Base-by-base conservation (phyloP, 2,113 vertebrate species). In the Sylvicapra grimmia region DNA sequence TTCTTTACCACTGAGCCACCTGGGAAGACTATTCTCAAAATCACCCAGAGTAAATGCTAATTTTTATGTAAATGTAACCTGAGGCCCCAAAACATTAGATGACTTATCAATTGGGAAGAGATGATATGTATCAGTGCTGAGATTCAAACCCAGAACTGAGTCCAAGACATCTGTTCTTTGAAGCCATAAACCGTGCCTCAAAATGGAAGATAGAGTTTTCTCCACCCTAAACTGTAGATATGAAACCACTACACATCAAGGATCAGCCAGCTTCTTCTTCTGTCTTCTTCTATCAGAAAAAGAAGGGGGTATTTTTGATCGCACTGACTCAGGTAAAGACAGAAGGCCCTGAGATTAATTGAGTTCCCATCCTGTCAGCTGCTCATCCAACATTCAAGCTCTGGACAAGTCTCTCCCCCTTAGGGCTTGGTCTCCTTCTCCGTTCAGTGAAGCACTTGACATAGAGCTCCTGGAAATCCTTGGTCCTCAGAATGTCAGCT, bases 281-380 rank as follows among this genome's bases (percentile, higher is more conserved):
- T 68, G 9, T 68, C 33, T 68, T 65, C 7, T 33, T 65, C 63
- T n/a, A 18, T 65, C 7, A 1, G 23, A 61, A 25, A 58, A 58
- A 58, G 56, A 58, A 58, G 56, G 9, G 56, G 56, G 23, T 25
- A 58, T 58, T 11, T 25, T 58, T 1, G 0, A 23, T 65, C 7
- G 18, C 1, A 6, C 27, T 2, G 33, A 16, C 23, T 56, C 8
- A 44, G 27, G 49, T 27, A 8, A 58, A 36, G 59, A 15, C 1
- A 7, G 31, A 16, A 19, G 58, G 23, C 12, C 36, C 1, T 2
- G 47, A 23, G 27, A n/a, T 6, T 9, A 7, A 18, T 0, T 0
- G 5, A 31, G 18, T 5, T 14, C 40, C 33, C 44, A 6, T 10
- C 23, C 59, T 16, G 16, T 47, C n/a, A 16, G 10, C 23, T 25